Conservation (phyloP, 2,113 vertebrate genomes). For the Campylomormyrus tamandua region DNA sequence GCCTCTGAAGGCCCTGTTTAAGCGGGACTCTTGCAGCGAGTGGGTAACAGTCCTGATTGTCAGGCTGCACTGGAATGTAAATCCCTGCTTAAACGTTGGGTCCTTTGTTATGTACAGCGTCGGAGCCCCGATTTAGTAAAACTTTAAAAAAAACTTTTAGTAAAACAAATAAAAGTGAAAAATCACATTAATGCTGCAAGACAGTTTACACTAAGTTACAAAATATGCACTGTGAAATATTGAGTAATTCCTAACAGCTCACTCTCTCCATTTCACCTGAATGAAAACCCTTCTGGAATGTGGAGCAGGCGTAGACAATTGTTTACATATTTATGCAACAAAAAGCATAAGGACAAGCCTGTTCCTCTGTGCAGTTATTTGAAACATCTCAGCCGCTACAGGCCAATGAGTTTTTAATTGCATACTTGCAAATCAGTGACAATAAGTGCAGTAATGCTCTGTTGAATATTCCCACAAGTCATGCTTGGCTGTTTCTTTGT, state of each 20-base stretch:
- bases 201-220: neutral
- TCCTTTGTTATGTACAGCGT: neutral
- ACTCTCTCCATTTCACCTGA: neutral
- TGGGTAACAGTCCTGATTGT: neutral
- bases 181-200: neutral
- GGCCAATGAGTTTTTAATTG: neutral
- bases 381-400: neutral
- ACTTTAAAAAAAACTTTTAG: too few species aligned
- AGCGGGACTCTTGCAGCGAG: neutral
- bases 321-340: neutral
- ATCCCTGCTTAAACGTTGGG: neutral
- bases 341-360: neutral
- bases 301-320: neutral
- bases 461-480: neutral
- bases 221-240: neutral
- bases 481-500: neutral
- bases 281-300: neutral
- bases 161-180: neutral
- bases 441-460: neutral
- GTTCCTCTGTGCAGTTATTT: neutral
- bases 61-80: neutral
- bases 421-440: neutral
- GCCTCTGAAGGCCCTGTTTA: neutral
- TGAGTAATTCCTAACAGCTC: neutral
- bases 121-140: neutral